These are phyloP conservation scores for Clarias laeviceps DNA, from an alignment of 2,797 vertebrate species.

Conservation along the genomic window DNA sequence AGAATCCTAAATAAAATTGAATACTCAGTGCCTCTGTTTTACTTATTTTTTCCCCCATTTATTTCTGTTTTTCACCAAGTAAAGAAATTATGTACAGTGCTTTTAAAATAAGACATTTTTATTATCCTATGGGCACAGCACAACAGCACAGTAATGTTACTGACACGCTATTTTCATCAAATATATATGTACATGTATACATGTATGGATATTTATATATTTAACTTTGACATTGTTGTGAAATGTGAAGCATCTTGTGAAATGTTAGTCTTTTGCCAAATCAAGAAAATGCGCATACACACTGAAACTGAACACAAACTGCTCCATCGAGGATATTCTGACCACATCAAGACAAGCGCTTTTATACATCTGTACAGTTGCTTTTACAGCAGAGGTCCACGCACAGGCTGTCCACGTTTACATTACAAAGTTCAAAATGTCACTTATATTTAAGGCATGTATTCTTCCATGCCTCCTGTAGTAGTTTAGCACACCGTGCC, in stretches of 20 bases:
- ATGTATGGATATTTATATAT: background rate
- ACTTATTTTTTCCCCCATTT: constrained; percentile 55
- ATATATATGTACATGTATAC: constrained; percentile 1
- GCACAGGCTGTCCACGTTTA: background rate
- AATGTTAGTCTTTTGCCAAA: constrained; percentile 25
- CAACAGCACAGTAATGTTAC: constrained; percentile 37
- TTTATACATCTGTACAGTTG: constrained; percentile 51
- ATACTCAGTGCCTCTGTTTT: constrained; percentile 80
- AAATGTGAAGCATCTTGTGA: constrained; percentile 15
- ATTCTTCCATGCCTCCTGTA: background rate
- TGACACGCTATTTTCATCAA: constrained; percentile 16
- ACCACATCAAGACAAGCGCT: constrained; percentile 37
- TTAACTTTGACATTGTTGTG: constrained; percentile 16
- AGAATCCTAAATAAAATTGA: constrained; percentile 99
- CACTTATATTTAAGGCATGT: constrained; percentile 25
- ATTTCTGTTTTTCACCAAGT: background rate
- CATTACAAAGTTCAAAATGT: background rate
- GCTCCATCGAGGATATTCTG: constrained; percentile 45
- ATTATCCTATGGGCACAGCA: constrained; percentile 51
- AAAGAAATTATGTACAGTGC: constrained; percentile 15
- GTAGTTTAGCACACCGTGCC: constrained; percentile 84
- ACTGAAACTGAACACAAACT: constrained; percentile 37
- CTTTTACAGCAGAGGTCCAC: constrained; percentile 30
- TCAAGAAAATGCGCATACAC: constrained; percentile 35
- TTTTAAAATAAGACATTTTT: constrained; percentile 48